Evolutionary conservation across 2,797 vertebrate species (phyloP), one percentile per base, ranked within the genome.

Genomic region (Zalophus californianus): DNA sequence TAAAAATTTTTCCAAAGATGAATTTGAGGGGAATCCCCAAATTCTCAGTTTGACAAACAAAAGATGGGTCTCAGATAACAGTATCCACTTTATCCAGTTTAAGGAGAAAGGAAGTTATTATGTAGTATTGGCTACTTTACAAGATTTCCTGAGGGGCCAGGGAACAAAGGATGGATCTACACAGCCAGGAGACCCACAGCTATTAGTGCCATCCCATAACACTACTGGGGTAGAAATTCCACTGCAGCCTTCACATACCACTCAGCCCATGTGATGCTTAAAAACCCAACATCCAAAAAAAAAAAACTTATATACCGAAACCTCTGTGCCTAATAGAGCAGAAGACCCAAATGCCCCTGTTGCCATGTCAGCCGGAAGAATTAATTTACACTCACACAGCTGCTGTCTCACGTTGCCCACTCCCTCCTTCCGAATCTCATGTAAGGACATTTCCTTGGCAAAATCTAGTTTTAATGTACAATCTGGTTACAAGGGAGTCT

Each of bases 1-100:
- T 78, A 84, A 94, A 93, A 93, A 90, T 29, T 29, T 78, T 83
- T 90, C 68, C 54, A 92, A 90, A 52, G 56, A 86, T 91, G 66
- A 91, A 27, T 32, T 95, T 90, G 4, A n/a, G 13, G 11, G 14
- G 15, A 95, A 77, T 72, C 58, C 7, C 41, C 58, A 84, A 38
- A 78, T 86, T 86, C 50, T 95, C 41, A 90, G 48, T 68, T 86
- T 86, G 20, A 96, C 38, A 87, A 58, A 66, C 29, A 60, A 95
- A 96, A 72, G 75, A 90, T 23, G 56, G 84, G 78, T n/a, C 79
- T 3, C 9, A 48, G 16, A 68, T 66, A 83, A 41, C 0, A 52
- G 20, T 64, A 82, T 73, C 27, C 44, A 84, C 14, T 86, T 90
- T 15, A 66, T n/a, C 27, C 25, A 5, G 5, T 94, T 75, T 90